These are phyloP conservation scores for Prionace glauca DNA, from an alignment of 2,797 vertebrate species.

Conservation along the genomic window DNA sequence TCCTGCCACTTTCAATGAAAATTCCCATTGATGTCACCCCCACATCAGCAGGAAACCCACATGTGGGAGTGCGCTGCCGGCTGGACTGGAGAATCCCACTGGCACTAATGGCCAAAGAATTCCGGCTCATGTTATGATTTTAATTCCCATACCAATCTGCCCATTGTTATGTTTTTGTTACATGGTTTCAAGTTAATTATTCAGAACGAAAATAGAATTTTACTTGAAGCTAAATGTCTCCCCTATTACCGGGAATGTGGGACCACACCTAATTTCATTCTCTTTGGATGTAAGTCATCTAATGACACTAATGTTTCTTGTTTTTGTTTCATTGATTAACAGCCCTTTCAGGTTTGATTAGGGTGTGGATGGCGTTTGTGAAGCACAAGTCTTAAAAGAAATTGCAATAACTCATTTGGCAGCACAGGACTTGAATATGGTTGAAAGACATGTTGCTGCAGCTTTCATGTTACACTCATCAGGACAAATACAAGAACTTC, in stretches of 20 bases:
- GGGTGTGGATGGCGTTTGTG: no score
- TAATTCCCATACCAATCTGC: background rate
- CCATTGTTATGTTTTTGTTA: background rate
- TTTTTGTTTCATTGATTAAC: background rate
- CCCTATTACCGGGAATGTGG: background rate
- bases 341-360: background rate
- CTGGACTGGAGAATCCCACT: no score
- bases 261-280: background rate
- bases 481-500: no score
- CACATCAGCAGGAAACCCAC: no score
- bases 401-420: no score
- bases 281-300: background rate
- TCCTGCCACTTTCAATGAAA: no score
- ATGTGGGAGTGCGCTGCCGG: no score
- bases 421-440: no score
- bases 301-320: background rate
- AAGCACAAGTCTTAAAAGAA: background rate
- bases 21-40: no score
- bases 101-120: no score
- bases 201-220: background rate
- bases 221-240: background rate
- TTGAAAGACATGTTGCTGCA: no score
- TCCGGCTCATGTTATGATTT: background rate
- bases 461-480: no score
- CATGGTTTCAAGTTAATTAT: background rate